phyloP scores from a whole-genome alignment of 2,113 vertebrate species.

The Tricholaema leucomelas region DNA sequence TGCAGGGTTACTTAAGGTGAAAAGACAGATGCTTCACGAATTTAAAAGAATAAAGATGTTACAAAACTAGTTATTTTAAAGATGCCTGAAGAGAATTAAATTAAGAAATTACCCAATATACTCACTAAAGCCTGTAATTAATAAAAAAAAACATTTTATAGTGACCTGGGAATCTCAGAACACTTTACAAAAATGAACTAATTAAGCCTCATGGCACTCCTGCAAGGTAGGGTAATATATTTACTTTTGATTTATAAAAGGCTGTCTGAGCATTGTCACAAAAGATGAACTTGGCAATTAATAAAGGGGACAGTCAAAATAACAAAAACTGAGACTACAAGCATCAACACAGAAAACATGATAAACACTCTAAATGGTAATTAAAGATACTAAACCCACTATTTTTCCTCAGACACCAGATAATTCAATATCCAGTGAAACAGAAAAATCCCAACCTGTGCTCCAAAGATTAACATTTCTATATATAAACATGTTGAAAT shows the following conservation, averaged over 20 bases:
- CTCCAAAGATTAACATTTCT: background rate
- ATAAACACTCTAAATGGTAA: background rate
- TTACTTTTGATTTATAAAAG: constrained; percentile 62
- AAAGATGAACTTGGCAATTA: constrained; percentile 24
- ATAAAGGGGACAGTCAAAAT: constrained; percentile 5
- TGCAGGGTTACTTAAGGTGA: background rate
- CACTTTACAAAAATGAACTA: constrained; percentile 52
- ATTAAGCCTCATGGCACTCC: constrained; percentile 54
- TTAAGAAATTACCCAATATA: constrained; percentile 31
- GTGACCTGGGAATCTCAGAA: constrained; percentile 45
- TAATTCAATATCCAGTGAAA: background rate
- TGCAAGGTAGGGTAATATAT: constrained; percentile 51
- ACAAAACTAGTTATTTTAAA: constrained; percentile 27
- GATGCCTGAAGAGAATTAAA: constrained; percentile 34
- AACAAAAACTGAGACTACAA: background rate
- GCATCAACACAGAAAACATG: background rate
- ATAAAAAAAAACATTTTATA: constrained; percentile 62
- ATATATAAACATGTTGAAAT: background rate
- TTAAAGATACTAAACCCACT: background rate
- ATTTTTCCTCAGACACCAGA: background rate
- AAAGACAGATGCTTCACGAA: background rate
- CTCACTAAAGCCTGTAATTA: constrained; percentile 49
- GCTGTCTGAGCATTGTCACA: constrained; percentile 30
- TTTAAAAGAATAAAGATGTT: constrained; percentile 13
- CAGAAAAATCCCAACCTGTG: background rate